Conservation (phyloP, 2,113 vertebrate genomes). For the Paralichthys olivaceus region DNA sequence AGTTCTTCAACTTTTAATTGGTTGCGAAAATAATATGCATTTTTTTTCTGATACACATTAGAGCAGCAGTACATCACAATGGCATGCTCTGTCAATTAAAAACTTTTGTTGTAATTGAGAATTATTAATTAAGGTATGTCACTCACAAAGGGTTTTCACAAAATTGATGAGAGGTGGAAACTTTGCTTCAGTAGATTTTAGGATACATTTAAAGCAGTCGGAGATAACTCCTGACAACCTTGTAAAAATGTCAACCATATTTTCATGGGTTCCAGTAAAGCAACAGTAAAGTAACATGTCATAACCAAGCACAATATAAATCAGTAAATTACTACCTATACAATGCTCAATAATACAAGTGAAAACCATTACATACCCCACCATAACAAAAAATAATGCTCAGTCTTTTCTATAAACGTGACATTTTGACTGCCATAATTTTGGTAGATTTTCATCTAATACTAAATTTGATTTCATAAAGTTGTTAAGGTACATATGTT, state of each 20-base stretch:
- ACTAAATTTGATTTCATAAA: too few relatives aligned
- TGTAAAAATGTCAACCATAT: neutral
- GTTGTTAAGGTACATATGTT: too few relatives aligned
- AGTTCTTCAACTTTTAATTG: constrained; percentile 84
- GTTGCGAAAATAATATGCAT: constrained; percentile 74
- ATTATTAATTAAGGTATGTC: constrained; percentile 41
- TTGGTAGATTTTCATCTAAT: too few relatives aligned
- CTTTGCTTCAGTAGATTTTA: neutral
- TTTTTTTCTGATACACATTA: constrained; percentile 53
- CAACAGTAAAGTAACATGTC: too few relatives aligned
- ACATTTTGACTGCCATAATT: too few relatives aligned
- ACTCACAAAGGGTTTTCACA: neutral
- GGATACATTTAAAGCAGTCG: neutral
- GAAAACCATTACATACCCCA: too few relatives aligned
- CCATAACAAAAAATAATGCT: too few relatives aligned
- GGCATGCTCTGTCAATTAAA: constrained; percentile 24
- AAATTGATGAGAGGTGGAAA: neutral
- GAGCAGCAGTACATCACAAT: constrained; percentile 43
- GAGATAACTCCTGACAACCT: neutral
- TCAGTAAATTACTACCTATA: too few relatives aligned
- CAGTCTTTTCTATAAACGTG: too few relatives aligned
- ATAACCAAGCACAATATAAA: too few relatives aligned
- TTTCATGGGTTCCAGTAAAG: neutral
- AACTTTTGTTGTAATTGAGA: constrained; percentile 46
- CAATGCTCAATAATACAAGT: too few relatives aligned